Evolutionary conservation across 2,113 vertebrate species (phyloP), one percentile per base, ranked within the genome.

Genomic region (Pithys albifrons): DNA sequence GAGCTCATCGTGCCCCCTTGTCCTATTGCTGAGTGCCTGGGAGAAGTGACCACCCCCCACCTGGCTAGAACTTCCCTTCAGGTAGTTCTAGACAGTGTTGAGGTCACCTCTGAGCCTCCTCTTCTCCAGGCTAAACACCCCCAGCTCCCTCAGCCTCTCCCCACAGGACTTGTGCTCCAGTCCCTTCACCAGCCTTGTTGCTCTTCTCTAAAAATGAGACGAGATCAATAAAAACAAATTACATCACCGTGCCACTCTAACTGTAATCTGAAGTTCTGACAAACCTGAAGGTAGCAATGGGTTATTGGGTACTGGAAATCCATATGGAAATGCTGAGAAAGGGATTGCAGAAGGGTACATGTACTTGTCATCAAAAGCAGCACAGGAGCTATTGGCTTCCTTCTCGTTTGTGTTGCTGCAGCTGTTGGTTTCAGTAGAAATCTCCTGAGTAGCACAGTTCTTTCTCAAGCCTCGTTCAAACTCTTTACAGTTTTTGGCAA

Each of bases 361-460:
- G 73, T 98, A 98, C 74, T 99, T 99, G 67, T 98, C 98, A 61
- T 98, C 98, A 86, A 98, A 98, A 52, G 96, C 95, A 57, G 98
- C 97, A 88, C 98, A 98, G 11, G 97, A 95, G 62, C 88, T 98
- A 54, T 97, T 96, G 9, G 98, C 85, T 86, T 98, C 96, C 96
- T 99, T 99, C 69, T 99, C 98, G 16, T 97, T 98, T 43, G 92
- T 72, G 18, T 96, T 61, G 64, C 96, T 97, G 96, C 97, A 97
- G 72, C 95, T 97, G 89, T 97, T 93, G 55, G 77, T 95, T 65
- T 98, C 98, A 28, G 96, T 28, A 49, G 97, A 97, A 28, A 97
- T 93, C 17, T 98, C 98, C 19, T 98, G 98, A 85, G 84, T 59
- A 75, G 96, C 73, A 49, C 98, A 98, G 77, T 97, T 93, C 89